Conservation (phyloP, 92 coral and sea anemone genomes). For the Porites lobata region DNA sequence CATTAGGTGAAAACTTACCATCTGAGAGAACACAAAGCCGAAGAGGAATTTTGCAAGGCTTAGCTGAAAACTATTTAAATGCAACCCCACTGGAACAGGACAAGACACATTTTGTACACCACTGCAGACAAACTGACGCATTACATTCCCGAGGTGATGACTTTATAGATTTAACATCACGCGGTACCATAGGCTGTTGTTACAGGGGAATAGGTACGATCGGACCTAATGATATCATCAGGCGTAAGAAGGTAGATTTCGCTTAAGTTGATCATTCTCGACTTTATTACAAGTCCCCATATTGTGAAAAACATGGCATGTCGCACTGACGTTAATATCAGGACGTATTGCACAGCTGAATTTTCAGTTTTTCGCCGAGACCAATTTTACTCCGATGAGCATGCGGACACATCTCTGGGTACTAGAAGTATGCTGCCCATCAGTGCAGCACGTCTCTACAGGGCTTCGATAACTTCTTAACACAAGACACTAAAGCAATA, state of each 20-base stretch:
- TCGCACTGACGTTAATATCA: constrained; percentile 47
- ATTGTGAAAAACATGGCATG: not conserved
- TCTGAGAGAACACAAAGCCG: not conserved
- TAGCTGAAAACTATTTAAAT: constrained; percentile 26
- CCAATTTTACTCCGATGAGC: constrained; percentile 61
- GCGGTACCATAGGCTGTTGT: too few species aligned
- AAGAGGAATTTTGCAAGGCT: constrained; percentile 12
- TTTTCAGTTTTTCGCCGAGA: too few species aligned
- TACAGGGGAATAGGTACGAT: too few species aligned
- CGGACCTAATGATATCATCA: too few species aligned
- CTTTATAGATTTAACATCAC: too few species aligned
- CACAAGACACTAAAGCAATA: constrained; percentile 56
- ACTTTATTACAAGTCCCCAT: too few species aligned
- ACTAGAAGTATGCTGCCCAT: constrained; percentile 57
- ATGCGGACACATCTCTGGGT: constrained; percentile 52
- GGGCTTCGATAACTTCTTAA: constrained; percentile 68
- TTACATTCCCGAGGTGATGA: too few species aligned
- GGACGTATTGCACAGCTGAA: constrained; percentile 67
- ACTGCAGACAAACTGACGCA: too few species aligned
- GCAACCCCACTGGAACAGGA: constrained; percentile 17
- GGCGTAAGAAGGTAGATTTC: too few species aligned
- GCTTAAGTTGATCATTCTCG: too few species aligned
- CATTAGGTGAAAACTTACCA: not conserved
- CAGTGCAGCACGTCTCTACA: constrained; percentile 62
- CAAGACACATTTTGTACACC: too few species aligned